phyloP scores from a whole-genome alignment of 2,113 vertebrate species.

The Tragelaphus buxtoni region DNA sequence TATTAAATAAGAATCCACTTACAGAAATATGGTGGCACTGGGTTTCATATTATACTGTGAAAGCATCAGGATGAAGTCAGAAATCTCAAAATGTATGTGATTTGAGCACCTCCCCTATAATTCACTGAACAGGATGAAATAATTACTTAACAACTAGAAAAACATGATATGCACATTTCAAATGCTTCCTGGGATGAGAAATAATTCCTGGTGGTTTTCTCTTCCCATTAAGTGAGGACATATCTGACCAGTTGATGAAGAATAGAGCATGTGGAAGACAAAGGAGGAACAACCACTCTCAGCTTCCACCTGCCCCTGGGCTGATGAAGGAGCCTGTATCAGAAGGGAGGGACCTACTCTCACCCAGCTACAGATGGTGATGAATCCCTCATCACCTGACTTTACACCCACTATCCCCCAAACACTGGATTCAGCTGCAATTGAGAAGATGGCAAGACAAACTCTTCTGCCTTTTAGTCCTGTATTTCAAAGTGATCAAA shows the following conservation, averaged over 20 bases:
- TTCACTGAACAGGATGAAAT: not conserved
- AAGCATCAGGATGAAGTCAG: not conserved
- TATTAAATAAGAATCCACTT: not conserved
- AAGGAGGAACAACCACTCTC: not conserved
- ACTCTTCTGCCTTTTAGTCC: not conserved
- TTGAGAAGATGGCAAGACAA: not conserved
- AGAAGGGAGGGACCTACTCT: not conserved
- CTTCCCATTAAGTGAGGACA: not conserved
- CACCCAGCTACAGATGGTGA: not conserved
- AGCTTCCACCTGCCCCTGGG: not conserved
- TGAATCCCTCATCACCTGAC: not conserved
- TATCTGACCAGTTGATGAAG: not conserved
- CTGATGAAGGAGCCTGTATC: not conserved
- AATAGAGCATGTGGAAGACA: not conserved
- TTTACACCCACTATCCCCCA: not conserved
- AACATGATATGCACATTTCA: not conserved
- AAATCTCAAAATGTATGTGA: not conserved
- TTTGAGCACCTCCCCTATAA: not conserved
- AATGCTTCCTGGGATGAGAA: not conserved
- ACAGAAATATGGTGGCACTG: not conserved
- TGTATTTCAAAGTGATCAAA: not conserved
- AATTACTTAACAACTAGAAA: not conserved
- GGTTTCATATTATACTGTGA: not conserved
- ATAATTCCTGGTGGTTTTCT: not conserved
- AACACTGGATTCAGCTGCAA: not conserved